These are phyloP conservation scores for Monochamus saltuarius DNA, from an alignment of 1,140 invertebrate genomes.

Conservation along the genomic window DNA sequence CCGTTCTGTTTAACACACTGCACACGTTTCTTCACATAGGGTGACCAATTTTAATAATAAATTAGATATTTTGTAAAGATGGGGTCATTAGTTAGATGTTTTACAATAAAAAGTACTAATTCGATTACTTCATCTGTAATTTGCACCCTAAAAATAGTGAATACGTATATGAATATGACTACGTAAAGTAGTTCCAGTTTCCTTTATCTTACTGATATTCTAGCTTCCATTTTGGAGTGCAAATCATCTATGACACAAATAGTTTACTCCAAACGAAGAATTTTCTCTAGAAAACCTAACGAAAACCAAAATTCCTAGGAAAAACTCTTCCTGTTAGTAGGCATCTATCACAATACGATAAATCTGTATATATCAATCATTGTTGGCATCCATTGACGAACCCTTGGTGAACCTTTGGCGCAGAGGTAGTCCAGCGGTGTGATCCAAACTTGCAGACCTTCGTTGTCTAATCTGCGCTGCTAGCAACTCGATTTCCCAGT, in stretches of 20 bases:
- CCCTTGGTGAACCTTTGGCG: constrained; percentile 26
- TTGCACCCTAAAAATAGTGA: constrained; percentile 13
- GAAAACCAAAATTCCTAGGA: constrained; percentile 5
- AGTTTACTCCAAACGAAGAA: constrained; percentile 12
- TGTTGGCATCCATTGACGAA: constrained; percentile 19
- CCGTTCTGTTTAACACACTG: too few relatives aligned
- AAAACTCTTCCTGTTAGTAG: constrained; percentile 8
- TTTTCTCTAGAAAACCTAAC: neutral
- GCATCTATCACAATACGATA: constrained; percentile 18
- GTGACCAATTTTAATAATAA: too few relatives aligned
- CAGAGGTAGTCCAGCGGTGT: constrained; percentile 32
- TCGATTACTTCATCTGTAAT: constrained; percentile 2
- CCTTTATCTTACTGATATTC: neutral
- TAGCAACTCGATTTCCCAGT: constrained; percentile 49
- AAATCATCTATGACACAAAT: neutral
- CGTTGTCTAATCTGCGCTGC: constrained; percentile 45
- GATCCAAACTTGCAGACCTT: constrained; percentile 47
- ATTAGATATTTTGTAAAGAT: too few relatives aligned
- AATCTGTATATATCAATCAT: constrained; percentile 33
- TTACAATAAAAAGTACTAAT: neutral
- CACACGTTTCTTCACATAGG: too few relatives aligned
- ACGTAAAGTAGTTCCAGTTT: too few relatives aligned
- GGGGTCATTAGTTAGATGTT: too few relatives aligned
- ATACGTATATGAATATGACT: neutral
- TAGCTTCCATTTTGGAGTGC: neutral